Evolutionary conservation across 2,797 vertebrate genomes (phyloP), one percentile per base, ranked within the genome.

Genomic region (Sebastolobus altivelis): DNA sequence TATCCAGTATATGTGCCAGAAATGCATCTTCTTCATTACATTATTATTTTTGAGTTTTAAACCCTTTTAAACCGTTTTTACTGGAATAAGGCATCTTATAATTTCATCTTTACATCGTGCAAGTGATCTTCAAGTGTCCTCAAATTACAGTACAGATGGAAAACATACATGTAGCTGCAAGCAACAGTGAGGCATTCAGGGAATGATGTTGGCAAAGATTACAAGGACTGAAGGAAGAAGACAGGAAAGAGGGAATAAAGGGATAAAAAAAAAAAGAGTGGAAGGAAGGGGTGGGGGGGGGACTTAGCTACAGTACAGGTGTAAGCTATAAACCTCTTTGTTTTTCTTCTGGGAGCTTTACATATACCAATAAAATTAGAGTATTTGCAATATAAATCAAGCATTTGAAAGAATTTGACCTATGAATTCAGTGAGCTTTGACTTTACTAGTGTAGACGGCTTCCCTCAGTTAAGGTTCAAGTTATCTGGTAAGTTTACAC

Each of bases 201-300:
- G 33, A 63, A 52, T 6, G 18, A 77, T 49, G 8, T 7, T 85
- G 74, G 80, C 65, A 75, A 46, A 77, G 62, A 80, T 77, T 68
- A 62, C 25, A 71, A 18, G 35, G 49, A 74, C 40, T 65, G 61
- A 54, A 43, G 60, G 65, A 71, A 14, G 61, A 13, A 43, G 63
- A 43, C 67, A 79, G 78, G 61, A 78, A 80, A 31, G 16, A 58
- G 18, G 46, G n/a, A 66, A 73, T 73, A 49, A 70, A 79, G 35
- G 27, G 61, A 67, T 62, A 0, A 11, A 18, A 49, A 46, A 49
- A n/a, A 25, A 25, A 25, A 25, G 20, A 61, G 20, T 25, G 40
- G 7, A 66, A 56, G 38, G 58, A 76, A 12, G 58, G 20, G 38
- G 12, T 6, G 54, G 18, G 12, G 9, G 54, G 18, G 46, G 18